These are phyloP conservation scores for Carapus acus DNA, from an alignment of 2,797 vertebrate species.

Conservation along the genomic window DNA sequence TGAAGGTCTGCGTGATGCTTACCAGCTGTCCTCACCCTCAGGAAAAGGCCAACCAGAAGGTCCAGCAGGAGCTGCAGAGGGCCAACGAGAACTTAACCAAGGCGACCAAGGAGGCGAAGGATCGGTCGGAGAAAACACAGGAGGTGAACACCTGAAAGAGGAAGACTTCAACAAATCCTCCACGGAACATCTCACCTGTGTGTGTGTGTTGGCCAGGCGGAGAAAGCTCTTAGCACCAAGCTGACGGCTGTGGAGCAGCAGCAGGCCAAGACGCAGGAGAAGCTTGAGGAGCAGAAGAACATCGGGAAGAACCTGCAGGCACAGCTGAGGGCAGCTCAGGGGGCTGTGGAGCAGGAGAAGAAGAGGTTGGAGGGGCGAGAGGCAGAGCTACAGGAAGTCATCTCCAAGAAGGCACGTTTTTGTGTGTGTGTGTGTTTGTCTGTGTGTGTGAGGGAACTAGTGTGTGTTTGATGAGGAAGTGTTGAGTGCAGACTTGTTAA, in stretches of 20 bases:
- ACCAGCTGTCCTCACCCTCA: too few relatives aligned
- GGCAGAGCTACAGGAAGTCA: constrained; percentile 71
- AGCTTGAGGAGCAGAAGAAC: constrained; percentile 80
- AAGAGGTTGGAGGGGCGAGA: constrained; percentile 77
- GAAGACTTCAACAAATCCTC: neutral
- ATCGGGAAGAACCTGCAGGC: constrained; percentile 73
- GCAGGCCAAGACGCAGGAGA: constrained; percentile 70
- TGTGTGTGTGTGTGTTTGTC: too few relatives aligned
- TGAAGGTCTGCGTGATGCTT: too few relatives aligned
- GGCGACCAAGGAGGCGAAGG: constrained; percentile 77
- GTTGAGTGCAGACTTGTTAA: neutral
- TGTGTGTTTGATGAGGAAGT: neutral
- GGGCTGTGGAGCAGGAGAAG: constrained; percentile 75
- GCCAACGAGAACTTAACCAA: constrained; percentile 75
- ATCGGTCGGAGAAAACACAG: constrained; percentile 77
- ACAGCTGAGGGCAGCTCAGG: constrained; percentile 76
- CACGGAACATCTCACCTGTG: constrained; percentile 10
- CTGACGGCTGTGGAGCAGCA: constrained; percentile 73
- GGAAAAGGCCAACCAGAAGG: constrained; percentile 85
- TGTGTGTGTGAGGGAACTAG: neutral
- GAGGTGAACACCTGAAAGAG: constrained; percentile 68
- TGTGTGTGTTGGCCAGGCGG: constrained; percentile 63
- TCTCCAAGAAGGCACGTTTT: constrained; percentile 78
- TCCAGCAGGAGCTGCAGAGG: constrained; percentile 79
- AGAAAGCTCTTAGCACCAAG: constrained; percentile 76